Base-by-base conservation (phyloP, 1,140 invertebrate species). In the Sycobia sp. region DNA sequence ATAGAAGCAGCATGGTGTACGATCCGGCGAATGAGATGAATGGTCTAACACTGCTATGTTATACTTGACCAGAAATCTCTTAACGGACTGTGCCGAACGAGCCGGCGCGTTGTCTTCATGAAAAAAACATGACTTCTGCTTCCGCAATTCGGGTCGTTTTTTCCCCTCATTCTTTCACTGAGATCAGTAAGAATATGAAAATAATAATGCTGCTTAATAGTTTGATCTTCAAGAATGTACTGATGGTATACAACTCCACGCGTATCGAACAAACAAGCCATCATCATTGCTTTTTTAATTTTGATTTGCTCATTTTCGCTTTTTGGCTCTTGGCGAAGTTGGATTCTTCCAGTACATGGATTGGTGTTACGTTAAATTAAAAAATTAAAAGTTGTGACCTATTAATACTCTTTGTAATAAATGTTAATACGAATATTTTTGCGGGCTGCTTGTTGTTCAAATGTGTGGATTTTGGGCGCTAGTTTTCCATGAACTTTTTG, bases 241-340 rank as follows among this genome's bases (percentile, higher is more conserved):
- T 39, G 14, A 39, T 10, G 38, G 38, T 39, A 39, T n/a, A 39
- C 14, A 39, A 39, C n/a, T 4, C 38, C 38, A 39, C n/a, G 38
- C 8, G n/a, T 39, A 39, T 39, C 38, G 38, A 39, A 36, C 4
- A 36, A 51, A 51, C 27, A 16, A 44, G 13, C 22, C 43, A 23
- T 44, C 43, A 44, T 44, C 43, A 44, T 23, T 44, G 43, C 20
- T 44, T 44, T 44, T 5, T n/a, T n/a, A 44, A 44, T 44, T 44
- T 44, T 44, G 43, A 44, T 22, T 44, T 44, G 43, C 20, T 20
- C 13, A 44, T 44, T 44, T 14, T 20, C 14, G 18, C 43, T 44
- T 44, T 44, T 44, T n/a, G n/a, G n/a, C n/a, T n/a, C n/a, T n/a
- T n/a, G n/a, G n/a, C n/a, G n/a, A n/a, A n/a, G n/a, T n/a, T n/a